Percentiles rank a stretch among this genome's conserved stretches.
phyloP scores from a whole-genome alignment of 1,140 invertebrate species.

The Bombus affinis region DNA sequence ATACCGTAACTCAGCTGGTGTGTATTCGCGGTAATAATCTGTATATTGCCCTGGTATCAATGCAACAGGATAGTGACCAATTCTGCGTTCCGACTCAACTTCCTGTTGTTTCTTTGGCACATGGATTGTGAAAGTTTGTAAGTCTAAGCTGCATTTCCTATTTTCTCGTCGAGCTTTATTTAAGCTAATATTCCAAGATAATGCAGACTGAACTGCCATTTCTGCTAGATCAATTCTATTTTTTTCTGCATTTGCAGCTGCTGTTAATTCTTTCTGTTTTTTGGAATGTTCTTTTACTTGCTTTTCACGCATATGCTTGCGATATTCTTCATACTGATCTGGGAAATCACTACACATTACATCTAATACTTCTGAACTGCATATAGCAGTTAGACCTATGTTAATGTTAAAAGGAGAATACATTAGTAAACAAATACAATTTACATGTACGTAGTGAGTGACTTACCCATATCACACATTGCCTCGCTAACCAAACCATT shows the following conservation, averaged over 20 bases:
- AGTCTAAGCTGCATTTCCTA: slow-evolving; percentile 87
- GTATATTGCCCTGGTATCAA: slow-evolving; percentile 96
- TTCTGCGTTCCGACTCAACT: slow-evolving; percentile 81
- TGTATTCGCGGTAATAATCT: slow-evolving; percentile 89
- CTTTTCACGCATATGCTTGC: slow-evolving; percentile 90
- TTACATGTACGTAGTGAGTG: slow-evolving; percentile 6
- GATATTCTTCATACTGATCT: slow-evolving; percentile 96
- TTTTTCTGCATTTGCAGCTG: slow-evolving; percentile 82
- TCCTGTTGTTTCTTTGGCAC: slow-evolving; percentile 84
- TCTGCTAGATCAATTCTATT: slow-evolving; percentile 89
- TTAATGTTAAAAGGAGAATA: slow-evolving; percentile 23
- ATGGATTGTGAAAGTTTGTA: slow-evolving; percentile 90
- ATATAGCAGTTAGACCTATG: slow-evolving; percentile 93
- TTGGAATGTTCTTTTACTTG: slow-evolving; percentile 89
- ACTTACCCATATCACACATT: slow-evolving; percentile 93
- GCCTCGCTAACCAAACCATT: slow-evolving; percentile 94
- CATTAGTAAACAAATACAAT: slow-evolving; percentile 20
- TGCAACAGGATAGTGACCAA: slow-evolving; percentile 94
- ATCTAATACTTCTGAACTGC: slow-evolving; percentile 95
- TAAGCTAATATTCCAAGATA: slow-evolving; percentile 94
- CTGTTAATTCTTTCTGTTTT: slow-evolving; percentile 85
- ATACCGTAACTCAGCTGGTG: slow-evolving; percentile 87
- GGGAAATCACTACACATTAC: slow-evolving; percentile 97
- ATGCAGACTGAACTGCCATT: slow-evolving; percentile 93
- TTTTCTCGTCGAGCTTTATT: slow-evolving; percentile 90